Base-by-base conservation (phyloP, 2,113 vertebrate genomes). In the Ornithorhynchus anatinus region DNA sequence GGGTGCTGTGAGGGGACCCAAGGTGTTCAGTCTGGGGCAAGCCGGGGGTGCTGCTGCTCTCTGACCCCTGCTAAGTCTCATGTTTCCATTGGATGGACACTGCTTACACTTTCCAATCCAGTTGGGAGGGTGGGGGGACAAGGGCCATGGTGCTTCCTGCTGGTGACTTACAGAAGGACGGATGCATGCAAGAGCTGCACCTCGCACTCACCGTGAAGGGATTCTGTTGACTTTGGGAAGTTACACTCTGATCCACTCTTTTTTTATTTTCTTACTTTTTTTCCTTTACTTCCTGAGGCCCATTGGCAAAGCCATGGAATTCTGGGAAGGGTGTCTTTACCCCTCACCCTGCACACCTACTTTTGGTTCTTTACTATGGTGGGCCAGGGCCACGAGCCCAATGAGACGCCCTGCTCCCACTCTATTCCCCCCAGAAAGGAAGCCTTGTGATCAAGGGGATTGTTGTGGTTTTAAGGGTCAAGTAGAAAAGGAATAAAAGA, bases 391-490 rank as follows among this genome's bases (percentile, higher is more conserved):
- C n/a, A n/a, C n/a, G n/a, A n/a, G n/a, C n/a, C n/a, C n/a, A n/a
- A n/a, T n/a, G n/a, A n/a, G n/a, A n/a, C n/a, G n/a, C n/a, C n/a
- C n/a, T n/a, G n/a, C n/a, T n/a, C n/a, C n/a, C n/a, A n/a, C n/a
- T n/a, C n/a, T n/a, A n/a, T n/a, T 20, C 47, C 47, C 47, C 43
- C 68, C 64, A 48, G 69, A 75, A 29, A 79, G 20, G 53, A 67
- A 56, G 61, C n/a, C 47, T 72, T 75, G 77, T 82, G 42, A 67
- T 52, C 2, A 12, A 48, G 69, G 50, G 65, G 48, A 50, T 40
- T 10, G n/a, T 52, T 36, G 59, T 73, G 37, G 77, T 72, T 67
- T 72, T 60, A 72, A 39, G 66, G 63, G 39, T 70, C 67, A 36
- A 38, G 47, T 72, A 72, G 48, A 59, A 77, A 75, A 69, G 69